These are phyloP conservation scores for Peromyscus aztecus DNA, from an alignment of 2,797 vertebrate species.

Conservation along the genomic window DNA sequence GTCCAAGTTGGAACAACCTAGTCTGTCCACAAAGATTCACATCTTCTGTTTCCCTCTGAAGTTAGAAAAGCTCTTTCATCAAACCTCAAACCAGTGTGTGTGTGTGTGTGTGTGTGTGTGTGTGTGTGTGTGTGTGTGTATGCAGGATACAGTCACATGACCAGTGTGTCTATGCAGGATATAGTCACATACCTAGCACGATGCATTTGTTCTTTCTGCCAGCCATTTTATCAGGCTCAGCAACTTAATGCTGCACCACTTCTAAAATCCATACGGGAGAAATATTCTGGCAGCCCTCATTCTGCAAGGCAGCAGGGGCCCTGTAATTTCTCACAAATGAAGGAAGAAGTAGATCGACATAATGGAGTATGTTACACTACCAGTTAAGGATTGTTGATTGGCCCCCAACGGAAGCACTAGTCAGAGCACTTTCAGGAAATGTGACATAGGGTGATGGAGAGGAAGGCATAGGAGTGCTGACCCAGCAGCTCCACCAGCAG, in stretches of 20 bases:
- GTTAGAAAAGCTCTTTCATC: conserved; percentile 55
- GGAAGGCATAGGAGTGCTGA: background rate
- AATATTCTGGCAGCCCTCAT: conserved; percentile 57
- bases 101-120: background rate
- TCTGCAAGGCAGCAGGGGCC: conserved; percentile 51
- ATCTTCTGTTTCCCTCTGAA: conserved; percentile 63
- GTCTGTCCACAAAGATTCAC: conserved; percentile 55
- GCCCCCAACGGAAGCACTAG: background rate
- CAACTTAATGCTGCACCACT: conserved; percentile 35
- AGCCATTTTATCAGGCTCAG: conserved; percentile 63
- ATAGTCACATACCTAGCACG: conserved; percentile 16
- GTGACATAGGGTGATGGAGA: background rate
- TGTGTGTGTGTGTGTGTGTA: background rate
- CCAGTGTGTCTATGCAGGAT: background rate
- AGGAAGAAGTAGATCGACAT: conserved; percentile 34
- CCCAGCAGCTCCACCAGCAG: background rate
- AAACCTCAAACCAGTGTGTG: conserved; percentile 15
- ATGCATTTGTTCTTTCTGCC: conserved; percentile 63
- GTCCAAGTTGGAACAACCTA: conserved; percentile 48
- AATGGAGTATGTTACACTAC: background rate
- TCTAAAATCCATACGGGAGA: conserved; percentile 70
- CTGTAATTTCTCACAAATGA: conserved; percentile 55
- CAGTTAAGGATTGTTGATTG: conserved; percentile 59
- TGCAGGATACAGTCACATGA: background rate
- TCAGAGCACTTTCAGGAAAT: conserved; percentile 29